Evolutionary conservation across 2,113 vertebrate species (phyloP).

Genomic region (Bos indicus): DNA sequence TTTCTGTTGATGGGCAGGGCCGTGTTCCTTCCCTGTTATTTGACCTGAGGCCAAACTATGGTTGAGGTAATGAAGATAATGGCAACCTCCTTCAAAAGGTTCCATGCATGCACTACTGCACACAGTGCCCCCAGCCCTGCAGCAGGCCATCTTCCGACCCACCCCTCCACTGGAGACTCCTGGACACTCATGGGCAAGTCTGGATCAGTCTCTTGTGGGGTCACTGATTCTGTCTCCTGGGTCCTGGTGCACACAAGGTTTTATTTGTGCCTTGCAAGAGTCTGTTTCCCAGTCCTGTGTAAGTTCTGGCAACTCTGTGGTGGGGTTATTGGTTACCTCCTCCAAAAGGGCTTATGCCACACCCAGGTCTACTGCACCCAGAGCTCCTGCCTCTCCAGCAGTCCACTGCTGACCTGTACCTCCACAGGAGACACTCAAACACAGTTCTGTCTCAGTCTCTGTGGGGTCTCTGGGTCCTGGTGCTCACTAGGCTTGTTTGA

Average conservation of each 20-base stretch:
- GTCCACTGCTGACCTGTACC: background rate
- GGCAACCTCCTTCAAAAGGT: background rate
- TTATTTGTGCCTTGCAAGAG: background rate
- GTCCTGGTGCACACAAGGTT: background rate
- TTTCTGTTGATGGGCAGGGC: background rate
- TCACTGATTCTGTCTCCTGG: background rate
- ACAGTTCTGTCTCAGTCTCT: background rate
- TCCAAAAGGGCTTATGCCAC: background rate
- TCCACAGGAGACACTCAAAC: background rate
- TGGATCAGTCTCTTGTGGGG: background rate
- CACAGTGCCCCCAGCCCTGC: background rate
- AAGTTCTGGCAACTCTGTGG: background rate
- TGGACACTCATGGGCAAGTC: background rate
- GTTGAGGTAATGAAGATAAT: background rate
- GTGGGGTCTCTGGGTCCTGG: background rate
- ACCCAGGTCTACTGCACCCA: background rate
- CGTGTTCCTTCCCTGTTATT: background rate
- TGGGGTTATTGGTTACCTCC: background rate
- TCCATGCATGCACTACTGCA: background rate
- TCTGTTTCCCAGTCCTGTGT: background rate
- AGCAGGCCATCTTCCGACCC: background rate
- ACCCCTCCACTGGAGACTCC: background rate
- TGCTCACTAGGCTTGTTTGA: background rate
- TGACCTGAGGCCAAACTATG: background rate
- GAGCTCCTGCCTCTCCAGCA: background rate